Evolutionary conservation across 2,888 invertebrate genomes (phyloP), one percentile per base, ranked within the genome.

Genomic region (Drosophila birchii): DNA sequence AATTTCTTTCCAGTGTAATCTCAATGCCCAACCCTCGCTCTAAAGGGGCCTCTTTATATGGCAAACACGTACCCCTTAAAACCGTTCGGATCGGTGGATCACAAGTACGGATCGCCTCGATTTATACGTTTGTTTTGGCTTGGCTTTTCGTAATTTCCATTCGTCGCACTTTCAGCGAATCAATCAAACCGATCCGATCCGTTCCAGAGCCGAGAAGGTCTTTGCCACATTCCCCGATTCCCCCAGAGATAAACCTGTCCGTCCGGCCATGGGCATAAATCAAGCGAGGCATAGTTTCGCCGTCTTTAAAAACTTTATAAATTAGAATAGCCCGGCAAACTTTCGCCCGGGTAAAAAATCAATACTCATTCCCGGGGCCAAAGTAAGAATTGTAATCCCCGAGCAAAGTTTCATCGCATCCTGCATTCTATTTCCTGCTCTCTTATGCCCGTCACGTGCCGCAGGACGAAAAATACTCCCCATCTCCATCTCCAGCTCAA

Each of bases 391-490:
- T 76, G 72, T 82, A 83, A 80, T 88, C 83, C 80, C 75, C 72
- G 47, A 58, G 59, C 49, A 51, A 74, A 64, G 64, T 36, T 63
- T 59, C 55, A 44, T 29, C 29, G 60, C 34, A 56, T 54, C 57
- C 38, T 44, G 20, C 58, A 71, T 69, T 60, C 71, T 53, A 29
- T 18, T 20, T 58, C 45, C 72, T 39, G 53, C 51, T 85, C 66
- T 23, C 61, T 78, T 60, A 86, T 86, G 84, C 86, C 58, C 68
- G 70, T 86, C 86, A 86, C 86, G 86, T 86, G 76, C 87, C 80
- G 70, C 73, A 43, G 66, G 44, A 78, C 80, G 75, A 80, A 86
- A 76, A 76, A 61, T 51, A 76, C 75, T 75, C 80, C 71, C 78
- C 81, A 76, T 70, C 78, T 20, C 20, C 62, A 39, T 9, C 29